Conservation (phyloP, 2,888 invertebrate species). For the Dynastes tityus region DNA sequence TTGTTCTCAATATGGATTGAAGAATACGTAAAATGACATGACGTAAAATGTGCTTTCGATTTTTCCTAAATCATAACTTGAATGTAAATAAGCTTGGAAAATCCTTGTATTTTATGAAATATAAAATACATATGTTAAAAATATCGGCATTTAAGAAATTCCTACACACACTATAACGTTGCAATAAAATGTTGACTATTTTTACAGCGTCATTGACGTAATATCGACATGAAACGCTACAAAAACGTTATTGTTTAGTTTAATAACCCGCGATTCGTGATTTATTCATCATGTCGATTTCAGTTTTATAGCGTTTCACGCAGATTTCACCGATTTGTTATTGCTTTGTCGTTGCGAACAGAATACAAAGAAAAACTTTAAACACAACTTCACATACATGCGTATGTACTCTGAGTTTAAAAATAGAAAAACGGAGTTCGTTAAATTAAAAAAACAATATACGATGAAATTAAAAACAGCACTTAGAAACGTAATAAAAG, state of each 20-base stretch:
- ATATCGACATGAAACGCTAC: constrained; percentile 17
- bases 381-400: constrained; percentile 10
- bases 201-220: constrained; percentile 22
- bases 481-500: neutral
- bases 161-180: neutral
- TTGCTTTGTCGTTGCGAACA: neutral
- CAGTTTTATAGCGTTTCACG: constrained; percentile 16
- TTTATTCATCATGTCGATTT: constrained; percentile 16
- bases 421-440: constrained; percentile 21
- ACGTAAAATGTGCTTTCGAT: too few species aligned
- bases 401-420: constrained; percentile 10
- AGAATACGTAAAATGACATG: too few species aligned
- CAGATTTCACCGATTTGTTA: constrained; percentile 24
- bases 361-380: constrained; percentile 4
- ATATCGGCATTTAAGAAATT: constrained; percentile 1
- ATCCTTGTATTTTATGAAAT: too few species aligned
- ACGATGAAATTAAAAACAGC: constrained; percentile 15
- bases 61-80: too few species aligned
- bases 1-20: too few species aligned
- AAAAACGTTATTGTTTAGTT: constrained; percentile 35
- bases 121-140: neutral
- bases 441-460: constrained; percentile 23
- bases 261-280: constrained; percentile 33
- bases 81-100: too few species aligned
- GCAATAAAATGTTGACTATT: constrained; percentile 6